Evolutionary conservation across 2,113 vertebrate genomes (phyloP), one percentile per base, ranked within the genome.

Genomic region (Albula glossodonta): DNA sequence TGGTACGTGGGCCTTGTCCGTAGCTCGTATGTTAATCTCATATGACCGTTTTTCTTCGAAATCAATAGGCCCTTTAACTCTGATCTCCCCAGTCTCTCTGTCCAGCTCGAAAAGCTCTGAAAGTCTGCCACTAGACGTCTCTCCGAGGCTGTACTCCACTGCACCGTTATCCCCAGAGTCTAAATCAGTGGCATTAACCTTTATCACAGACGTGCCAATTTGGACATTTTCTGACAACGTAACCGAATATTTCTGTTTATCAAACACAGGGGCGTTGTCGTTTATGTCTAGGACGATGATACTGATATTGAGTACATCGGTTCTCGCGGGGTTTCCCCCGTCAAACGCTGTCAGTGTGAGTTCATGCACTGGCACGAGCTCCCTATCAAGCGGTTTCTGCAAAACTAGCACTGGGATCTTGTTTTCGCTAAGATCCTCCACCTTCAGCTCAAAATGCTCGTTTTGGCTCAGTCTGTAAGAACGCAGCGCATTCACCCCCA

Each of bases 191-290:
- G 97, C 96, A 78, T 96, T 96, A 41, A 97, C 66, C 3, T 89
- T 90, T 3, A 93, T 92, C 77, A 97, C 93, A 51, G 94, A 86
- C 12, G 91, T 96, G 12, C 94, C 93, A 81, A 89, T 74, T 0
- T 94, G 93, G 49, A 93, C 88, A 0, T 97, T 96, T 89, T 96
- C 96, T 4, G 91, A 90, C 74, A 97, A 83, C 8, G 90, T 91
- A 0, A 96, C 93, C 79, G 93, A 95, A 88, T 95, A 96, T 6
- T 91, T 31, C 0, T 92, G 85, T 22, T 95, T 92, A 41, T 94
- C 80, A 51, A 96, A 97, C 22, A 94, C 88, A 0, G 97, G 97
- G 25, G 94, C 92, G 15, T 97, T 97, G 89, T 97, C 97, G 84
- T 96, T 97, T 78, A 96, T 92, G 87, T 97, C 97, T 87, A 96